Base-by-base conservation (phyloP, 2,888 invertebrate genomes). In the Cerceris ruficornis region DNA sequence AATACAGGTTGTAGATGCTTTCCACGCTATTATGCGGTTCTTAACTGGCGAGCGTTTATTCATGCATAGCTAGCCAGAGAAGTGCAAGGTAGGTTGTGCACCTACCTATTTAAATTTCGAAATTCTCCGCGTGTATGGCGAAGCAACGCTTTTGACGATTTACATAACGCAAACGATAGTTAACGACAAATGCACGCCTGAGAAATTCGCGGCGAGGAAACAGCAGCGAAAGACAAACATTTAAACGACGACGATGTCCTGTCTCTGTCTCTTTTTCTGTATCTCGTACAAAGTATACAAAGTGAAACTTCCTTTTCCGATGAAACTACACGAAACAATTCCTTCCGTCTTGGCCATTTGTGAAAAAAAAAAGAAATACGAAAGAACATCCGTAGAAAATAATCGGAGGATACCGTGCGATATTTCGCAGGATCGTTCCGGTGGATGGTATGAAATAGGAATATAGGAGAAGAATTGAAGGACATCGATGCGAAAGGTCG, bases 111-210 rank as follows among this genome's bases (percentile, higher is more conserved):
- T 43, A 66, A 69, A 75, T 70, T 75, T 75, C 60, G 59, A 60
- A 66, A 75, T 49, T 60, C 66, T 8, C 28, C 49, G 14, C 49
- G 61, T 60, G 55, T 71, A 71, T 64, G 65, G 71, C 71, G 28
- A 75, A 71, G 75, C 71, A 75, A 75, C 61, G 65, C 66, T 71
- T 75, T 75, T 71, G 49, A 55, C 75, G 64, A 75, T 75, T 75
- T 75, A 75, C 70, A 70, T 58, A 46, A 42, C 52, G 59, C 39
- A 46, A 46, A 49, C 61, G 58, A 59, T 64, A 66, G 50, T 49
- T 70, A 57, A 70, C 70, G 58, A 68, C 67, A 67, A 67, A 65
- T 11, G 46, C 11, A 11, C 46, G 46, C 9, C 11, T 46, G 9
- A 11, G 9, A 11, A 11, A 28, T 28, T 28, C 28, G 28, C 4